Percentiles rank a stretch among this genome's conserved stretches.
phyloP scores from a whole-genome alignment of 2,113 vertebrate species.

The Manacus vitellinus region DNA sequence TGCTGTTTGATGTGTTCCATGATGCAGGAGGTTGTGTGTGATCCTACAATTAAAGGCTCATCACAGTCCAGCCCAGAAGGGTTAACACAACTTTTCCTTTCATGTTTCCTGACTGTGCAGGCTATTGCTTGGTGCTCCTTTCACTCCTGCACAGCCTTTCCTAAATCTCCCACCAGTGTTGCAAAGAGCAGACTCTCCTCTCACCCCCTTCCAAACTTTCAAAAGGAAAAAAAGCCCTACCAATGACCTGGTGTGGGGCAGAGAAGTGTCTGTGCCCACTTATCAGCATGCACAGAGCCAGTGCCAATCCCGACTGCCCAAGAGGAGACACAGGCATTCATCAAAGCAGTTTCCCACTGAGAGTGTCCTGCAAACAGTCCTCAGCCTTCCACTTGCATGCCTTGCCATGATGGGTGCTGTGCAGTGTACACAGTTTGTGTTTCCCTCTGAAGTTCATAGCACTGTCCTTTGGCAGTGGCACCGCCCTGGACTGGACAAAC shows the following conservation, averaged over 20 bases:
- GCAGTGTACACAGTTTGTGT: background rate
- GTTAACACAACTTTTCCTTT: background rate
- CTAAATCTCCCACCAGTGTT: background rate
- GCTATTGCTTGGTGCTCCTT: background rate
- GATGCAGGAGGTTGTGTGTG: background rate
- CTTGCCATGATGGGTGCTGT: background rate
- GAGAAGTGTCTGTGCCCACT: background rate
- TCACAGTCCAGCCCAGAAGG: background rate
- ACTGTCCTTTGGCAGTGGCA: background rate
- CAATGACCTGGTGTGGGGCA: background rate
- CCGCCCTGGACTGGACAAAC: background rate
- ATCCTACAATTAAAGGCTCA: background rate
- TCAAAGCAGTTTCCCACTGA: background rate
- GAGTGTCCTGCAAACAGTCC: background rate
- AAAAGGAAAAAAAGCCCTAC: background rate
- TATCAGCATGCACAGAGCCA: background rate
- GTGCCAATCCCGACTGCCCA: background rate
- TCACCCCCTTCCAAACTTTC: background rate
- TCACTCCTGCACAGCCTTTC: background rate
- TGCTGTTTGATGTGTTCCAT: background rate
- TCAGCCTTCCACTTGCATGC: background rate
- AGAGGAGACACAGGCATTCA: background rate
- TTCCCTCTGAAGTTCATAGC: background rate
- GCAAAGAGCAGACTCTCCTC: background rate
- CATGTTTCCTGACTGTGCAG: background rate